Conservation (phyloP, 2,888 invertebrate genomes). For the Mimas tiliae region DNA sequence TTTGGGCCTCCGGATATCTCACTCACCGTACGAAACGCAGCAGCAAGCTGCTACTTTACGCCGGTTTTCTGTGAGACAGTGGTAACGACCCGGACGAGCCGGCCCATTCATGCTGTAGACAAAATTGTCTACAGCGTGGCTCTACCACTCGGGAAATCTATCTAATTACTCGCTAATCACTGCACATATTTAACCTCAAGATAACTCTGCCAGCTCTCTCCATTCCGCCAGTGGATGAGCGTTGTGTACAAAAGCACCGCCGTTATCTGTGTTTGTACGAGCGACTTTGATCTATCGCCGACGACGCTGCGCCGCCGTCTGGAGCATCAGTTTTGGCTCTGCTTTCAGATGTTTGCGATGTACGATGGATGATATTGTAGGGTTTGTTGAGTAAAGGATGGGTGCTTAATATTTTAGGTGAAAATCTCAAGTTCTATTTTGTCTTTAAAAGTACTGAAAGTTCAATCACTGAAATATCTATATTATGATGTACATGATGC, state of each 20-base stretch:
- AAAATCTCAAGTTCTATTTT: neutral
- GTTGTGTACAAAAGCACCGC: constrained; percentile 9
- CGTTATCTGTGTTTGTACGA: constrained; percentile 37
- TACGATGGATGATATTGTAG: neutral
- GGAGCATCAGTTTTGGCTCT: constrained; percentile 6
- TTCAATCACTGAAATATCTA: too few species aligned
- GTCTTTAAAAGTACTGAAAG: too few species aligned
- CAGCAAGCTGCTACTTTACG: too few species aligned
- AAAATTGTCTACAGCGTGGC: too few species aligned
- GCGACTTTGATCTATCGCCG: constrained; percentile 40
- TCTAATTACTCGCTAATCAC: neutral
- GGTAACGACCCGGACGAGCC: too few species aligned
- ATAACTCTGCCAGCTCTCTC: neutral
- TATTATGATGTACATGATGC: too few species aligned
- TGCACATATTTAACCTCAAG: neutral
- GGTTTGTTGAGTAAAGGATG: neutral
- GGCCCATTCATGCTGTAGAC: too few species aligned
- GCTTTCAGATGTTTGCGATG: constrained; percentile 6
- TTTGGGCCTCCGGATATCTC: too few species aligned
- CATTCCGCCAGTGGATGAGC: neutral
- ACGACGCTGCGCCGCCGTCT: neutral
- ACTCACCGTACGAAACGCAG: too few species aligned
- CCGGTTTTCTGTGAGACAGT: too few species aligned
- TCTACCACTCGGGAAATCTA: too few species aligned
- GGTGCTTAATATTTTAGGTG: neutral